These are phyloP conservation scores for Sesia bembeciformis DNA, from an alignment of 2,888 invertebrate species.

Conservation along the genomic window DNA sequence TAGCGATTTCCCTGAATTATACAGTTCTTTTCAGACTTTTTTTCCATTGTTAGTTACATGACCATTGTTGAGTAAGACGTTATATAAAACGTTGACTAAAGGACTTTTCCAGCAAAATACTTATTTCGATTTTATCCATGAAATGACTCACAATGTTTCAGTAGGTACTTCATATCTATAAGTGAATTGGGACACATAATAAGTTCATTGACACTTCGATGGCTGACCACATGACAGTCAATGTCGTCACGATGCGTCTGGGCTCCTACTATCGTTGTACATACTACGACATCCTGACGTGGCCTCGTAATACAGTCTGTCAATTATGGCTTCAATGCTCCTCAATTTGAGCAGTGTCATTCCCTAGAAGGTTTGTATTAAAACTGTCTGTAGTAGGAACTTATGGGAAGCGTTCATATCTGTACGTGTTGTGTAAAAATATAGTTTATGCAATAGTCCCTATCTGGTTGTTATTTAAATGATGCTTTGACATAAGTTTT, in stretches of 20 bases:
- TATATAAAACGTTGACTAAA: not conserved
- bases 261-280: slow-evolving; percentile 5
- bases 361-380: not conserved
- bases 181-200: slow-evolving; percentile 38
- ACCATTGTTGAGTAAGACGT: not conserved
- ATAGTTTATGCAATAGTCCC: slow-evolving; percentile 28
- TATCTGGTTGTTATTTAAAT: slow-evolving; percentile 24
- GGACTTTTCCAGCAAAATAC: not conserved
- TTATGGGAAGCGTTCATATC: no score
- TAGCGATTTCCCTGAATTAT: no score
- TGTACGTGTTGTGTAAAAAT: slow-evolving; percentile 7
- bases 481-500: slow-evolving; percentile 6
- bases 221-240: slow-evolving; percentile 40
- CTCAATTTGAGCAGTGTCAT: slow-evolving; percentile 1
- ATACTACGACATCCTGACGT: slow-evolving; percentile 5
- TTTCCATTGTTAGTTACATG: not conserved
- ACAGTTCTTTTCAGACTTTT: not conserved
- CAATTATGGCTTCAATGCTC: not conserved
- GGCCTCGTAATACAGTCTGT: slow-evolving; percentile 9
- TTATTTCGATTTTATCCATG: not conserved
- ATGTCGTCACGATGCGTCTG: slow-evolving; percentile 32
- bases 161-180: not conserved
- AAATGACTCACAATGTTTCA: not conserved
- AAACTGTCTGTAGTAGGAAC: not conserved
- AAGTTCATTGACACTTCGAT: slow-evolving; percentile 55